Evolutionary conservation across 2,797 vertebrate species (phyloP).

Genomic region (Pipistrellus kuhlii): DNA sequence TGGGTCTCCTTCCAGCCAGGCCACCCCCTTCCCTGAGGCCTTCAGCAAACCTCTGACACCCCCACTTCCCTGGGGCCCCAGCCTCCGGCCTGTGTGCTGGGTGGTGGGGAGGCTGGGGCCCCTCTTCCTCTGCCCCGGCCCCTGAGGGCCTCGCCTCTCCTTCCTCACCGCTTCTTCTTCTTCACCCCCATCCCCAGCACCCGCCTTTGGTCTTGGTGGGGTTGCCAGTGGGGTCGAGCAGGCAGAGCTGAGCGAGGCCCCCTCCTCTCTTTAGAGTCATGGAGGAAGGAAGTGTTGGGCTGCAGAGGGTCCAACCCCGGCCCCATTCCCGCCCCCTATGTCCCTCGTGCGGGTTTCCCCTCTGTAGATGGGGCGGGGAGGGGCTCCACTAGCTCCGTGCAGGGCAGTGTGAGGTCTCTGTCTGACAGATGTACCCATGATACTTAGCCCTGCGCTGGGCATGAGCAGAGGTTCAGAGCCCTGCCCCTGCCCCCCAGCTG

Average conservation of each 20-base stretch:
- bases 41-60: neutral
- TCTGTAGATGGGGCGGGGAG: neutral
- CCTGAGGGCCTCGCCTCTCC: neutral
- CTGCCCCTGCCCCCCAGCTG: no score
- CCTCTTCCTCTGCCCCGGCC: neutral
- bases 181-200: fast-evolving
- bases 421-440: fast-evolving
- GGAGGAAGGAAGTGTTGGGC: neutral
- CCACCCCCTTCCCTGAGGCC: neutral
- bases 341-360: fast-evolving
- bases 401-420: neutral
- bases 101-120: fast-evolving
- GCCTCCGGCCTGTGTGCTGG: neutral
- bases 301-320: neutral
- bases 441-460: fast-evolving
- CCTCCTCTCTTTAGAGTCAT: neutral
- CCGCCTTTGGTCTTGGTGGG: neutral
- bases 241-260: neutral
- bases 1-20: neutral
- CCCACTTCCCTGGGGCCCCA: neutral
- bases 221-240: neutral
- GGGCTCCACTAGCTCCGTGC: fast-evolving
- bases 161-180: no score
- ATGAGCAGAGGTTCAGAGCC: neutral
- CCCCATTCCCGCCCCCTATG: neutral